Base-by-base conservation (phyloP, 2,113 vertebrate species). In the Calonectris borealis region DNA sequence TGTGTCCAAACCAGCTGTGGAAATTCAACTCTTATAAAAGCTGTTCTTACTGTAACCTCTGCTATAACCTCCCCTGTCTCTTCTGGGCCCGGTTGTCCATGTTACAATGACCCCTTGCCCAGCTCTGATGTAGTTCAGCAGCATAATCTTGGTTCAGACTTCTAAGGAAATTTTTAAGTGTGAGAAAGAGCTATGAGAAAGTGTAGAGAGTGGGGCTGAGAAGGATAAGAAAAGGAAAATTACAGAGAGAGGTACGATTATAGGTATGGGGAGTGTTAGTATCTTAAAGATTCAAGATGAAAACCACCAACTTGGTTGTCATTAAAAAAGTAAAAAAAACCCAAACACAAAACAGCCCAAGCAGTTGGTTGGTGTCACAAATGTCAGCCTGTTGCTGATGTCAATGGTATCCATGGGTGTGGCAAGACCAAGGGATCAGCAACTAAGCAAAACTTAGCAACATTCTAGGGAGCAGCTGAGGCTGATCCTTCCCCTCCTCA, bases 201-300 rank as follows among this genome's bases (percentile, higher is more conserved):
- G 9, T 46, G 8, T 25, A 83, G 22, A 72, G 4, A 55, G 31
- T 19, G 19, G 15, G 27, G 16, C 5, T 71, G 11, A 71, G 7
- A 38, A 62, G 27, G 9, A 42, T 51, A 64, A 82, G 38, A 84
- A 78, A 69, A 29, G 13, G 22, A 75, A 70, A 79, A 64, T 54
- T 84, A 65, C 13, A 48, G 34, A 7, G 34, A 70, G 20, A 61
- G 17, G 25, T 24, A 40, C 1, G 2, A 19, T 38, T 79, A 55
- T 8, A 29, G 31, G 38, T 13, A 29, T 0, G 0, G 6, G 17
- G 11, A 61, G 10, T 26, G 4, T 61, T 64, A 36, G 7, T 36
- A 57, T 3, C 34, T 76, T 55, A 64, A 88, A 76, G 9, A 31
- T 38, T 92, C 34, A 69, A 44, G 54, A 61, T 49, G 9, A 93